Conservation (phyloP, 2,888 invertebrate genomes). For the Poecilobothrus nobilitatus region DNA sequence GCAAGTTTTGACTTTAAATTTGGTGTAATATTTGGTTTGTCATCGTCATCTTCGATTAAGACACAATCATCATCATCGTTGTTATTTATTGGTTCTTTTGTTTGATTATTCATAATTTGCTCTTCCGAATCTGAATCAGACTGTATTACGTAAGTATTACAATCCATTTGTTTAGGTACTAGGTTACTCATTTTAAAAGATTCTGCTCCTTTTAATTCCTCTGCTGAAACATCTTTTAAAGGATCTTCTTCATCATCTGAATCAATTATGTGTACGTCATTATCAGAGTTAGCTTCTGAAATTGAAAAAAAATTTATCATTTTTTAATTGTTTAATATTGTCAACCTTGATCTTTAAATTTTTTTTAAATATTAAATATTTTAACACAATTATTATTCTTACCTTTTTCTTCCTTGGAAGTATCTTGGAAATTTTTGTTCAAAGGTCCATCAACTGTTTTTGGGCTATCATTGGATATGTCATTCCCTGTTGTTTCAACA, state of each 20-base stretch:
- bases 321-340: no score
- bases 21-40: constrained; percentile 20
- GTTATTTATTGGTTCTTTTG: constrained; percentile 26
- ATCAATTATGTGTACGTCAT: constrained; percentile 24
- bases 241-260: constrained; percentile 23
- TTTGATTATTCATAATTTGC: constrained; percentile 25
- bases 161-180: background rate
- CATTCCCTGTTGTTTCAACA: constrained; percentile 10
- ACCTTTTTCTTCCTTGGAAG: background rate
- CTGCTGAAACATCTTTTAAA: background rate
- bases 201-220: background rate
- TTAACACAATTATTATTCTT: background rate
- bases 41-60: constrained; percentile 19
- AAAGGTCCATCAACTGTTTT: constrained; percentile 17
- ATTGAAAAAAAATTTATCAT: background rate
- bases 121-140: constrained; percentile 41
- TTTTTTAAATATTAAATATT: background rate
- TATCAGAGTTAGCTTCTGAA: constrained; percentile 5
- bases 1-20: constrained; percentile 29
- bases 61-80: constrained; percentile 19
- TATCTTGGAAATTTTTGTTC: background rate
- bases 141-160: constrained; percentile 39
- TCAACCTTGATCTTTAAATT: no score
- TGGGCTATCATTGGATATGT: background rate
- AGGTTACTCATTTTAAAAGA: background rate